Evolutionary conservation across 2,113 vertebrate species (phyloP).

Genomic region (Myotis yumanensis): DNA sequence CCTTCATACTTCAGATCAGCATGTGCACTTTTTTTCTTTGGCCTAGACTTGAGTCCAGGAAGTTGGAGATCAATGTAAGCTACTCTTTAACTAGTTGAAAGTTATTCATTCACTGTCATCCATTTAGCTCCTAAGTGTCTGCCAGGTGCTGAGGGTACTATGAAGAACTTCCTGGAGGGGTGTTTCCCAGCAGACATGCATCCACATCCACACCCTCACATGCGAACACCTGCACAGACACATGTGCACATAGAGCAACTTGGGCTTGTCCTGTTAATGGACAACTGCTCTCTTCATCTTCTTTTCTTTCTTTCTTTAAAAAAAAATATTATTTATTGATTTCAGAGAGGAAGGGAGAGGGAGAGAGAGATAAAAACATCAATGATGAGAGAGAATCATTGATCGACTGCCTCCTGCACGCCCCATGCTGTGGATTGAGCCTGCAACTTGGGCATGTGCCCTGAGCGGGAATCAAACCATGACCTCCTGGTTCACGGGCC

Average conservation of each 20-base stretch:
- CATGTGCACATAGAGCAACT: background rate
- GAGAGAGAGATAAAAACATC: no score
- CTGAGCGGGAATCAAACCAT: no score
- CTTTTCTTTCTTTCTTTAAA: background rate
- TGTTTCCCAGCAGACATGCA: background rate
- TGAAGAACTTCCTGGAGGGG: background rate
- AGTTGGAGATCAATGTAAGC: background rate
- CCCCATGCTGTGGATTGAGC: no score
- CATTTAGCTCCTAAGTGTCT: background rate
- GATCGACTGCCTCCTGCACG: no score
- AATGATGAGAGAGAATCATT: no score
- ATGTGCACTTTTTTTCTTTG: background rate
- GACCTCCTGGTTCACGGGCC: no score
- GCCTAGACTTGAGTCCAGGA: background rate
- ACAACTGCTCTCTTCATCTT: background rate
- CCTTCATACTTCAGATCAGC: background rate
- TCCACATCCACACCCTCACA: background rate
- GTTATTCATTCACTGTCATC: background rate
- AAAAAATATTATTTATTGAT: no score
- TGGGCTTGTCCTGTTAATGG: background rate
- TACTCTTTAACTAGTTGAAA: conserved; percentile 34
- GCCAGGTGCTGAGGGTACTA: background rate
- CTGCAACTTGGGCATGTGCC: no score
- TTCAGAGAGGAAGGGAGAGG: no score
- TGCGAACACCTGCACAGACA: background rate